Conservation (phyloP, 2,113 vertebrate species). For the Ailuropoda melanoleuca region DNA sequence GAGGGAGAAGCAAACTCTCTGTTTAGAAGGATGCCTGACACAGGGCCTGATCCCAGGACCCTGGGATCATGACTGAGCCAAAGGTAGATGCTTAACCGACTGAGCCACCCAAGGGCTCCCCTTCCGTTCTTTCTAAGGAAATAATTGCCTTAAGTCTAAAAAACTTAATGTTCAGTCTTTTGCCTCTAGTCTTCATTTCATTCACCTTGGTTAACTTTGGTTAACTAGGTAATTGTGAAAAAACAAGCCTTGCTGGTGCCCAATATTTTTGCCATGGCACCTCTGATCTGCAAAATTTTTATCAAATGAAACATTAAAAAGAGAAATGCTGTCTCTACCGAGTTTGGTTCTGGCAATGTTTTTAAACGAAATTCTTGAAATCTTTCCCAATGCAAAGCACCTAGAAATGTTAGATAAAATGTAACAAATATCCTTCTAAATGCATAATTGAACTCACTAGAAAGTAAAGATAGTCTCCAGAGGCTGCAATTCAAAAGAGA, state of each 20-base stretch:
- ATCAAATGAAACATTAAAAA: conserved; percentile 22
- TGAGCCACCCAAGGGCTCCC: neutral
- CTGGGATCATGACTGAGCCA: neutral
- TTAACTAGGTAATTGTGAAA: neutral
- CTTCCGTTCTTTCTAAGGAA: conserved; percentile 24
- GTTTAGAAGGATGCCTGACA: neutral
- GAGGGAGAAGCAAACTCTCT: neutral
- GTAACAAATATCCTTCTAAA: conserved; percentile 4
- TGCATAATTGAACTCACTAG: neutral
- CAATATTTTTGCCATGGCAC: neutral
- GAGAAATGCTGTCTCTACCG: neutral
- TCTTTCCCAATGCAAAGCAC: neutral
- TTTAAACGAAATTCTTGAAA: conserved; percentile 17
- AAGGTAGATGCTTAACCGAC: neutral
- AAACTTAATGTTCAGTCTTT: neutral
- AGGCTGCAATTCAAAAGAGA: conserved; percentile 32
- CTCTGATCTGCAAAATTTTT: neutral
- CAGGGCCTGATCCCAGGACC: neutral
- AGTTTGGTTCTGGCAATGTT: neutral
- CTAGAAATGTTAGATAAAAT: conserved; percentile 16
- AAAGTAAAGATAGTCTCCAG: neutral
- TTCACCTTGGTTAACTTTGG: neutral
- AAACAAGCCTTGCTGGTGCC: neutral
- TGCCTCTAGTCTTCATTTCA: neutral
- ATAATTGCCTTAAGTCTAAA: conserved; percentile 37